Conservation (phyloP, 1,140 invertebrate species). For the Drosophila suzukii region DNA sequence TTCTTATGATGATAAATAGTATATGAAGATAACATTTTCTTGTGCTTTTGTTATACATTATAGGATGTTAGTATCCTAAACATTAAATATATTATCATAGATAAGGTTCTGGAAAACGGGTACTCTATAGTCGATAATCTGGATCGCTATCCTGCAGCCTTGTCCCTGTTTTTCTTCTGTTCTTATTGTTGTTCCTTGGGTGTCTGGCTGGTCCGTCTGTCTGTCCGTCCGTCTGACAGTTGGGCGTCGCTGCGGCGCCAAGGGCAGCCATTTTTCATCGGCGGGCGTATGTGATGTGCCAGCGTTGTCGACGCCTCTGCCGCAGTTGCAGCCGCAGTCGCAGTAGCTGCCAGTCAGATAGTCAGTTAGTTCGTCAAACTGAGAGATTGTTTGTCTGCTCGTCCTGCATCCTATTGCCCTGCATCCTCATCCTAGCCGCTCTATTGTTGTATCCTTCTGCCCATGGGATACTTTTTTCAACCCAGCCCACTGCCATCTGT, state of each 20-base stretch:
- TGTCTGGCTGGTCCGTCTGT: slow-evolving; percentile 26
- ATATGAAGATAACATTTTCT: no score
- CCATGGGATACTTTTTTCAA: slow-evolving; percentile 39
- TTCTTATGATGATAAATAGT: no score
- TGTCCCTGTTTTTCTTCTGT: slow-evolving; percentile 2
- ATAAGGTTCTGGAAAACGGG: neutral
- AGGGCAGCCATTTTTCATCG: slow-evolving; percentile 59
- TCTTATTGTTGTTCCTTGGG: slow-evolving; percentile 30
- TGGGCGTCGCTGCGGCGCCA: slow-evolving; percentile 56
- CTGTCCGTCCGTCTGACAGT: slow-evolving; percentile 17
- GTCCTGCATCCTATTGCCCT: neutral
- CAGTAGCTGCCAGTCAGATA: slow-evolving; percentile 23
- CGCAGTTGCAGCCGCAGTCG: slow-evolving; percentile 1
- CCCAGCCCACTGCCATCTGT: slow-evolving; percentile 30
- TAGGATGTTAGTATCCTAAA: no score
- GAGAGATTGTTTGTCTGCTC: slow-evolving; percentile 52
- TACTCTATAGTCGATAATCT: slow-evolving; percentile 2
- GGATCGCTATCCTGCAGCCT: slow-evolving; percentile 1
- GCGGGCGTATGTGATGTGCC: slow-evolving; percentile 56
- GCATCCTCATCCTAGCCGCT: slow-evolving; percentile 6
- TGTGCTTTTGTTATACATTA: no score
- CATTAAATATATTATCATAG: no score
- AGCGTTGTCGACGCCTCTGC: slow-evolving; percentile 23
- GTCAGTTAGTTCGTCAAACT: slow-evolving; percentile 50
- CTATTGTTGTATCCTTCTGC: slow-evolving; percentile 58